Percentiles rank a stretch among this genome's conserved stretches.
Conservation (phyloP, 1,140 invertebrate genomes). For the Gryllus bimaculatus region DNA sequence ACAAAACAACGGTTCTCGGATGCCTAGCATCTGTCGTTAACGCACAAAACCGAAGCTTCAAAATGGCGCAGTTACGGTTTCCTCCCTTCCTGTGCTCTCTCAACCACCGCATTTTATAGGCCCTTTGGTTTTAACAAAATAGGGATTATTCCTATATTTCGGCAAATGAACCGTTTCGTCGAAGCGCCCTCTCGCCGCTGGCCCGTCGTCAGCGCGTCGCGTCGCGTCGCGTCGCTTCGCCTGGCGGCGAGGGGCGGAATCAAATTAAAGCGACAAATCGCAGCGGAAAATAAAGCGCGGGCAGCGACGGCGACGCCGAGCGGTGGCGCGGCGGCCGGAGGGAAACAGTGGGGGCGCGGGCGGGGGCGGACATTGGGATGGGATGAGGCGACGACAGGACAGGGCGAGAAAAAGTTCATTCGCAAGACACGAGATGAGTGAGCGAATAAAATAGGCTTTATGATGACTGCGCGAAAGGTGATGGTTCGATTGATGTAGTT, state of each 20-base stretch:
- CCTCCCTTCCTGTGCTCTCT: background rate
- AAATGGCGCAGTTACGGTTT: background rate
- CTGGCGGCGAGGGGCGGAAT: background rate
- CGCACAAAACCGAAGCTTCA: background rate
- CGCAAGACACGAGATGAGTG: no score
- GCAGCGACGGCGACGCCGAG: background rate
- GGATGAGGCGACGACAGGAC: no score
- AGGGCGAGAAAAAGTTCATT: no score
- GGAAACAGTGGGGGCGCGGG: background rate
- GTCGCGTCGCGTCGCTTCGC: background rate
- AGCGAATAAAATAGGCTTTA: no score
- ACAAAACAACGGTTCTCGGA: background rate
- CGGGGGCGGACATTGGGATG: background rate
- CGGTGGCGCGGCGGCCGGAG: no score
- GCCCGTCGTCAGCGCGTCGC: background rate
- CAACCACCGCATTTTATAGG: background rate
- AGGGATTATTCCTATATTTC: background rate
- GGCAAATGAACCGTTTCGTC: background rate
- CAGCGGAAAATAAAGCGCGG: background rate
- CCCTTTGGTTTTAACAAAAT: background rate
- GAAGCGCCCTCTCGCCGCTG: background rate
- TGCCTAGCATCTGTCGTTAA: background rate
- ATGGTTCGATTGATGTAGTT: no score
- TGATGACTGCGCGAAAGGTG: no score
- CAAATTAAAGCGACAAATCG: background rate